Evolutionary conservation across 2,888 invertebrate species (phyloP).

Genomic region (Lathronympha strigana): DNA sequence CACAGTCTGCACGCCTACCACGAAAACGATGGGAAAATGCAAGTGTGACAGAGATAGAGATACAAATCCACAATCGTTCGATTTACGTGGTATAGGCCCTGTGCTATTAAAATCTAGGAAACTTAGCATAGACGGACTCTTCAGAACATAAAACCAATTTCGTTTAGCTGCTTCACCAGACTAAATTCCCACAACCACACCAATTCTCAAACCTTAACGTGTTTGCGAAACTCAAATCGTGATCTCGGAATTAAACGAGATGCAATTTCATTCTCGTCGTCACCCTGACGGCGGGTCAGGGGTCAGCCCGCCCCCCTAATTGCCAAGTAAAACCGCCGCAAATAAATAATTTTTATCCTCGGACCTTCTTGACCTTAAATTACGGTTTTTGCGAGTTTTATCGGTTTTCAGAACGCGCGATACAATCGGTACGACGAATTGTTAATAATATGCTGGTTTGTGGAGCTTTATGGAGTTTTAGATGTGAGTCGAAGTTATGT

Average conservation of each 20-base stretch:
- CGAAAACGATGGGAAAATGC: no score
- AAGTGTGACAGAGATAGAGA: no score
- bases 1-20: no score
- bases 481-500: no score
- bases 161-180: background rate
- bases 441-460: conserved; percentile 63
- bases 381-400: conserved; percentile 72
- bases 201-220: background rate
- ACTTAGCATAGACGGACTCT: no score
- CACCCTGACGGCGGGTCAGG: conserved; percentile 62
- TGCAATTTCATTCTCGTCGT: conserved; percentile 67
- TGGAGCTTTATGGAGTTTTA: background rate
- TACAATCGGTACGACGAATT: conserved; percentile 72
- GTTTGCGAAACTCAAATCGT: conserved; percentile 32
- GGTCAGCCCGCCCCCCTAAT: conserved; percentile 82
- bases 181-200: background rate
- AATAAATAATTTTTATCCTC: conserved; percentile 82
- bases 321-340: conserved; percentile 78
- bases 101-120: no score
- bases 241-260: conserved; percentile 32
- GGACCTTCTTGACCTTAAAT: conserved; percentile 78
- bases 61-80: no score
- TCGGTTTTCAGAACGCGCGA: conserved; percentile 69
- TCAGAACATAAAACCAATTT: no score
- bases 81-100: no score